Evolutionary conservation across 2,888 invertebrate species (phyloP), one percentile per base, ranked within the genome.

Genomic region (Halocaridina rubra): DNA sequence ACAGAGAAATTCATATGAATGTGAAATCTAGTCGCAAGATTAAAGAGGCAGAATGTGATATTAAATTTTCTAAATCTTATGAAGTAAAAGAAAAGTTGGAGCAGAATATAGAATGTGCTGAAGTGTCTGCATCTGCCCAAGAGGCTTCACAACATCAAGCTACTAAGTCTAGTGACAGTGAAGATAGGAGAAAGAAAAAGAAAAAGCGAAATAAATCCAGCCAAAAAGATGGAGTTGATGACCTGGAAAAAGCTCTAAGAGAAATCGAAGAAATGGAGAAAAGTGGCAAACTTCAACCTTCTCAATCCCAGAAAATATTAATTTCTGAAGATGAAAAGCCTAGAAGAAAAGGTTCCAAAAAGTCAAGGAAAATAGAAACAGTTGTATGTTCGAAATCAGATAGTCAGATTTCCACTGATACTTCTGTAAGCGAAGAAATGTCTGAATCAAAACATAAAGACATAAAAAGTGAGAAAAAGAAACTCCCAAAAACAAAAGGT

Each of bases 251-350:
- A 67, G 88, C 88, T 24, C 64, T 88, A 1, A 76, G 86, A 46
- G 88, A 88, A 81, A 88, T 88, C 53, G 86, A 84, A 46, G 86
- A 84, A 71, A 86, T 88, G 86, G 88, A 88, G 75, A 80, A 78
- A 46, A 82, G 80, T 59, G 88, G 88, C 1, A 84, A 86, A 61
- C 33, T 88, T n/a, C 85, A 85, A n/a, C 76, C 85, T 13, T 33
- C 77, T 57, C 33, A 76, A 29, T 22, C 71, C 16, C 29, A 59
- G 8, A 85, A 81, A 53, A 22, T 22, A 30, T 16, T 24, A 16
- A n/a, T 53, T 27, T 30, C 30, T 24, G 81, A 81, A 3, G 85
- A 85, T n/a, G 81, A 81, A 8, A 81, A 78, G 22, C 57, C 85
- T 19, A 85, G 81, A 32, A 81, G 74, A 64, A n/a, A 77, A 59